Evolutionary conservation across 1,140 invertebrate genomes (phyloP).

Genomic region (Yoshiicerus persimilis): DNA sequence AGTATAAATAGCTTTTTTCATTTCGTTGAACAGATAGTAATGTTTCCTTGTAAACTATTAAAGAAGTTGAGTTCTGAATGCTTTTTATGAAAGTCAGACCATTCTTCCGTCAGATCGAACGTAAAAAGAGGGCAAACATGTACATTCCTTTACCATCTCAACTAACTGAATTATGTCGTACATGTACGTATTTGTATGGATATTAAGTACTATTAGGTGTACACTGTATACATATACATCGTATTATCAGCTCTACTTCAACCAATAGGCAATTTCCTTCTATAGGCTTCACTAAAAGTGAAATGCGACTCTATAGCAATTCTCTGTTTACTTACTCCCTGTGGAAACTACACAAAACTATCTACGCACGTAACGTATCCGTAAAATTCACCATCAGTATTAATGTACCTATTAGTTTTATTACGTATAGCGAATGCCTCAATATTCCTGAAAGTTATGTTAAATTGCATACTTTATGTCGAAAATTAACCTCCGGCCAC

Average conservation of each 20-base stretch:
- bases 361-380: too few relatives aligned
- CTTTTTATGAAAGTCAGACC: slow-evolving; percentile 17
- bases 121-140: not conserved
- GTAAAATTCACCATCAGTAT: too few relatives aligned
- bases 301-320: too few relatives aligned
- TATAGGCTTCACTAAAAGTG: too few relatives aligned
- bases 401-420: too few relatives aligned
- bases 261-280: too few relatives aligned
- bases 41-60: slow-evolving; percentile 11
- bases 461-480: too few relatives aligned
- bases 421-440: too few relatives aligned
- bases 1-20: slow-evolving; percentile 15
- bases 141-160: not conserved
- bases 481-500: too few relatives aligned
- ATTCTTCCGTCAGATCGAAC: not conserved
- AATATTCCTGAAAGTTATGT: too few relatives aligned
- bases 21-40: slow-evolving; percentile 17
- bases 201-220: not conserved
- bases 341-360: not conserved
- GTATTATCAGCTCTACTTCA: not conserved
- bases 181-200: not conserved
- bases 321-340: not conserved
- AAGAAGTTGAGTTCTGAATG: not conserved
- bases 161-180: not conserved
- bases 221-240: not conserved